Percentiles rank a stretch among this genome's conserved stretches.
Evolutionary conservation across 1,140 invertebrate genomes (phyloP).

Genomic region (Venustaconcha ellipsiformis): DNA sequence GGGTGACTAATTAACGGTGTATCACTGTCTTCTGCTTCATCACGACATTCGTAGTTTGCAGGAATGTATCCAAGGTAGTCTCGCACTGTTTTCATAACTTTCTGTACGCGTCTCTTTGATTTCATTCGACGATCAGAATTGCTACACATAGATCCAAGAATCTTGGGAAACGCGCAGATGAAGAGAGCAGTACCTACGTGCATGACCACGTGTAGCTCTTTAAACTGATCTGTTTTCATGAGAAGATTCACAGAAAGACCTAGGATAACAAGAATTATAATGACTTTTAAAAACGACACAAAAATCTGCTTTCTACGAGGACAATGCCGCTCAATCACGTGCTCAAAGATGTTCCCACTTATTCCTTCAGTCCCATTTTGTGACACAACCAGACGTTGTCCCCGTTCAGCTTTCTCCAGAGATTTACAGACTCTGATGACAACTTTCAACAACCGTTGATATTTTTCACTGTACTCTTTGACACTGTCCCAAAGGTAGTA

Average conservation of each 20-base stretch:
- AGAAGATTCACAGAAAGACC: conserved; percentile 12
- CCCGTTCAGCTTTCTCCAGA: conserved; percentile 1
- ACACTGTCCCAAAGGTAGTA: conserved; percentile 14
- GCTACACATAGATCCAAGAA: conserved; percentile 8
- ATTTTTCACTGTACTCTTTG: not conserved
- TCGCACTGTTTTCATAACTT: conserved; percentile 5
- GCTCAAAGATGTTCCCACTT: conserved; percentile 7
- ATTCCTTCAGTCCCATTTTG: not conserved
- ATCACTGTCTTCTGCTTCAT: too few relatives aligned
- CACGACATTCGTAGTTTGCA: too few relatives aligned
- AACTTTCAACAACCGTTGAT: conserved; percentile 7
- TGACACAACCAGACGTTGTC: not conserved
- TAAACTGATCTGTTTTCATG: conserved; percentile 7
- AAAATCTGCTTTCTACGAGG: conserved; percentile 10
- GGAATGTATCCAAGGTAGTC: conserved; percentile 5
- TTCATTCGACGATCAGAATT: not conserved
- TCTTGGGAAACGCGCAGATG: conserved; percentile 14
- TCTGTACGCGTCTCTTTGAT: not conserved
- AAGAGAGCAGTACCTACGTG: conserved; percentile 19
- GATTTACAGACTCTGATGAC: not conserved
- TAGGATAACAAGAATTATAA: conserved; percentile 5
- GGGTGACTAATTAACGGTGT: too few relatives aligned
- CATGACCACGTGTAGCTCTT: conserved; percentile 19
- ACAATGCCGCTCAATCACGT: conserved; percentile 16
- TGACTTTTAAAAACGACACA: conserved; percentile 7